Evolutionary conservation across 92 coral and sea anemone species (phyloP).

Genomic region (Zoanthus solanderi): DNA sequence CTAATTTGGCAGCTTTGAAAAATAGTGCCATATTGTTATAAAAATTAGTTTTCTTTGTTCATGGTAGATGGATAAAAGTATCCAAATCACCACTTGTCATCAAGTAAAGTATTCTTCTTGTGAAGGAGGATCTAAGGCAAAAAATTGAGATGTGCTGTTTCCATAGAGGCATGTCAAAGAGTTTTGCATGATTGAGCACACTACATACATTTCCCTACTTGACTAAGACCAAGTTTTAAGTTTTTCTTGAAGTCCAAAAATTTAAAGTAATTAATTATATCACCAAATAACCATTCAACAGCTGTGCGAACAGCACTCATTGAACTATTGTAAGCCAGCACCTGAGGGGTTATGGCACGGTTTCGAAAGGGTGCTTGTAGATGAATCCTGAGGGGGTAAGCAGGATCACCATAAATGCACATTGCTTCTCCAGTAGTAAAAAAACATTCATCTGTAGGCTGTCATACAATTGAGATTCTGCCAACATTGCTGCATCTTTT

Average conservation of each 20-base stretch:
- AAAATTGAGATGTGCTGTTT: conserved; percentile 15
- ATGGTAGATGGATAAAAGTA: conserved; percentile 6
- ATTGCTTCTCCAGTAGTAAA: conserved; percentile 19
- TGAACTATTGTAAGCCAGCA: conserved; percentile 13
- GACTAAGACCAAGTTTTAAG: conserved; percentile 8
- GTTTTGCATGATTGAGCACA: conserved; percentile 20
- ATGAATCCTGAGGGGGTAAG: neutral
- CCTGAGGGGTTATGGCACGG: neutral
- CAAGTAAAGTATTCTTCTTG: conserved; percentile 5
- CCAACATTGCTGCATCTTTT: conserved; percentile 16
- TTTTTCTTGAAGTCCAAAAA: neutral
- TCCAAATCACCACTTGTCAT: conserved; percentile 12
- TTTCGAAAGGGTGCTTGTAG: neutral
- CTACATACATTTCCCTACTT: conserved; percentile 14
- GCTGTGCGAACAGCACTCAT: conserved; percentile 21
- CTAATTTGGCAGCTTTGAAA: conserved; percentile 11
- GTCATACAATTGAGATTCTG: conserved; percentile 18
- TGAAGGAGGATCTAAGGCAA: conserved; percentile 23
- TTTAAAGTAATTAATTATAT: neutral
- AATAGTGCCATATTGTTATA: conserved; percentile 4
- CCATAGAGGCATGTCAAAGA: conserved; percentile 15
- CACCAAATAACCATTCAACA: conserved; percentile 5
- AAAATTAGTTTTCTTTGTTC: conserved; percentile 2
- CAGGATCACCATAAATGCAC: too few species aligned
- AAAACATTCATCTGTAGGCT: conserved; percentile 21